Evolutionary conservation across 35 echinoderm and acorn worm genomes (phyloP).

Genomic region (Amphiura filiformis): DNA sequence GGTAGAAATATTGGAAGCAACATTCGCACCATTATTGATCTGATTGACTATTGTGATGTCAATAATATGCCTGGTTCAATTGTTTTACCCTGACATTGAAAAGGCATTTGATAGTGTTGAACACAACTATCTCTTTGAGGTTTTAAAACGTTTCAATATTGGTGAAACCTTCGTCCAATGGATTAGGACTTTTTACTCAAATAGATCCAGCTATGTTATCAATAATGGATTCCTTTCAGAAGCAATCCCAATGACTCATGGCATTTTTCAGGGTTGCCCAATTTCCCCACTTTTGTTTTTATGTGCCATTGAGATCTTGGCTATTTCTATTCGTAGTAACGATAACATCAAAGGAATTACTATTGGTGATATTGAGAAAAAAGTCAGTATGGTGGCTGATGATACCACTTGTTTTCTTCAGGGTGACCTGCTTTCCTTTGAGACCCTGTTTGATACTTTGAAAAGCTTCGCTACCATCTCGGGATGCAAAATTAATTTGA

Average conservation of each 20-base stretch:
- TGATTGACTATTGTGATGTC: neutral
- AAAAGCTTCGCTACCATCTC: neutral
- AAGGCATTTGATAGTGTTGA: neutral
- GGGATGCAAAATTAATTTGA: neutral
- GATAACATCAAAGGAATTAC: neutral
- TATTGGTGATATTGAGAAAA: neutral
- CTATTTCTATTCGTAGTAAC: neutral
- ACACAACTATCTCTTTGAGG: neutral
- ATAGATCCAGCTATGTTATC: neutral
- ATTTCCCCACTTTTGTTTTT: conserved; percentile 13
- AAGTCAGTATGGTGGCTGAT: conserved; percentile 13
- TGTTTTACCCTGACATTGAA: neutral
- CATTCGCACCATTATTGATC: neutral
- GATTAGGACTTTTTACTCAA: neutral
- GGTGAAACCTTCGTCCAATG: neutral
- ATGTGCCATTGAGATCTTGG: neutral
- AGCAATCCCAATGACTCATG: neutral
- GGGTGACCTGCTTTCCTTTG: neutral
- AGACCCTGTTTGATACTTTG: neutral
- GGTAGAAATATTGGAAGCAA: neutral
- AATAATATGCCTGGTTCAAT: neutral
- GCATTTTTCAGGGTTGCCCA: conserved; percentile 23
- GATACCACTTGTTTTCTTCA: conserved; percentile 23
- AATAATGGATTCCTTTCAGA: conserved; percentile 12
- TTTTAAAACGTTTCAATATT: neutral